Percentiles rank a stretch among this genome's conserved stretches.
Evolutionary conservation across 2,113 vertebrate species (phyloP).

Genomic region (Solenodon paradoxus): DNA sequence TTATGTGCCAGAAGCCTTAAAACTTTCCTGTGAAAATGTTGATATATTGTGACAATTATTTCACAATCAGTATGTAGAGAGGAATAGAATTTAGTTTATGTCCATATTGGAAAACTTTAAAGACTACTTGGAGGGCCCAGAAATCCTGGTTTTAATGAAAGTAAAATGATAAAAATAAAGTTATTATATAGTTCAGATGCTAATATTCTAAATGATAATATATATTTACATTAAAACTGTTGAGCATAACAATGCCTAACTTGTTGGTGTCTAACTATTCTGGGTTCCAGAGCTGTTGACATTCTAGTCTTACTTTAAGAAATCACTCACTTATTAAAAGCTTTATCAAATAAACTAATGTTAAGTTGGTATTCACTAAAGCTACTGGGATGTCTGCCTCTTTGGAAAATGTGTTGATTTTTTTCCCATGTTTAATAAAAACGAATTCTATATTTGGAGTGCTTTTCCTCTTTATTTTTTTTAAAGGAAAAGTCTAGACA

Average conservation of each 20-base stretch:
- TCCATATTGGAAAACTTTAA: slow-evolving; percentile 57
- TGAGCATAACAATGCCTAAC: slow-evolving; percentile 57
- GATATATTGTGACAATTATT: slow-evolving; percentile 55
- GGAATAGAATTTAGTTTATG: slow-evolving; percentile 43
- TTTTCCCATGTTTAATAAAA: slow-evolving; percentile 78
- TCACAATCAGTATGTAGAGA: slow-evolving; percentile 33
- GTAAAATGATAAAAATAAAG: slow-evolving; percentile 35
- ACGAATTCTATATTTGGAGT: slow-evolving; percentile 64
- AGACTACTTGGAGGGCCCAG: slow-evolving; percentile 37
- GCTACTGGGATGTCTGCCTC: slow-evolving; percentile 63
- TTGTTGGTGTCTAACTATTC: neutral
- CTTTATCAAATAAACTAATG: slow-evolving; percentile 48
- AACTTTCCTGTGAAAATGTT: slow-evolving; percentile 60
- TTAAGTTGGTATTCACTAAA: slow-evolving; percentile 60
- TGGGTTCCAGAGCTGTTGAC: slow-evolving; percentile 41
- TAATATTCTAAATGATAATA: slow-evolving; percentile 68
- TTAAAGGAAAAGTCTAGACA: too few species aligned
- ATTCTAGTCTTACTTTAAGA: slow-evolving; percentile 59
- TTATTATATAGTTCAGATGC: slow-evolving; percentile 43
- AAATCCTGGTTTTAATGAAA: slow-evolving; percentile 58
- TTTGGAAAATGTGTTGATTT: slow-evolving; percentile 72
- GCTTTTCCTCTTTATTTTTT: too few species aligned
- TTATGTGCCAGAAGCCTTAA: slow-evolving; percentile 71
- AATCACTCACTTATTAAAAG: slow-evolving; percentile 51
- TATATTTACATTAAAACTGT: slow-evolving; percentile 53